Evolutionary conservation across 1,140 invertebrate species (phyloP), one percentile per base, ranked within the genome.

Genomic region (Latrodectus geometricus): DNA sequence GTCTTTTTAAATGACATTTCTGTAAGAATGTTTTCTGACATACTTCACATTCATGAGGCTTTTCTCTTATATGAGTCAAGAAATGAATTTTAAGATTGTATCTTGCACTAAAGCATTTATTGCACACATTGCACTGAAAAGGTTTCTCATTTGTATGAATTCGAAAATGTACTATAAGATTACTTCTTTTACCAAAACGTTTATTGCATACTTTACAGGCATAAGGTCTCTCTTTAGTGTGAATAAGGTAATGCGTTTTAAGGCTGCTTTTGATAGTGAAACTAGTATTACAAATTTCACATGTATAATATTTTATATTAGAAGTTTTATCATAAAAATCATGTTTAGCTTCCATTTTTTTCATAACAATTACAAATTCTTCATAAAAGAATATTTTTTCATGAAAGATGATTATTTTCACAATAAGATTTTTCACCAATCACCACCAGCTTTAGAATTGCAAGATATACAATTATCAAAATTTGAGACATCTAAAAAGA

Each of bases 221-320:
- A 21, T 76, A 76, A 8, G 89, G 89, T 35, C 86, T 88, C 69
- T 89, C 89, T 4, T 88, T 88, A 70, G 89, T 87, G 70, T 89
- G 89, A 5, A 23, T 61, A 21, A 78, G 12, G 9, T 56, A 11
- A 49, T 86, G 84, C 21, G 70, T 68, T 20, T 61, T 70, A 9
- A 86, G 61, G 21, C n/a, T 72, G 56, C 78, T 68, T 21, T 74
- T 78, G 0, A 52, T 23, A 8, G 90, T 89, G 84, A 92, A 92
- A 4, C 90, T 88, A 86, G 91, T 91, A 5, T 91, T 92, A 89
- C 92, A 92, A 11, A 90, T 82, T 20, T 90, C 90, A 89, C 92
- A 92, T 23, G 91, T 35, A 35, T 35, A 35, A 35, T 35, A 35
- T 5, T 35, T 35, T 35, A 35, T 5, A 5, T 35, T 35, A 1